Evolutionary conservation across 2,888 invertebrate genomes (phyloP).

Genomic region (Salticus scenicus): DNA sequence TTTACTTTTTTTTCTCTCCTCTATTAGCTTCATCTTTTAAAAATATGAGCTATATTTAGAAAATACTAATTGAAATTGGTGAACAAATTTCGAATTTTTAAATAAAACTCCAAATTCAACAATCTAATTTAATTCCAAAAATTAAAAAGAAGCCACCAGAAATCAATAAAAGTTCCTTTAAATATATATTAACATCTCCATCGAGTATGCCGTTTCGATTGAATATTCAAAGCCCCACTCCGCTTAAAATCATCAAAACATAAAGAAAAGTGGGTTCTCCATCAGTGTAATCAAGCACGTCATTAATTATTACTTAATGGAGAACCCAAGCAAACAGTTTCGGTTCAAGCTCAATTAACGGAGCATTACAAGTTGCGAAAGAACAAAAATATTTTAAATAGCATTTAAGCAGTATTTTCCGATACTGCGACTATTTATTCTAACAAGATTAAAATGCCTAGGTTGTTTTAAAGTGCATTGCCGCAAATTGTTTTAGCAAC

Average conservation of each 20-base stretch:
- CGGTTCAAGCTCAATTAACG: not conserved
- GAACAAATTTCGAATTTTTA: too few species aligned
- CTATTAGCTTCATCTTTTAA: too few species aligned
- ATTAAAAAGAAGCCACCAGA: too few species aligned
- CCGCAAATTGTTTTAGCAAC: slow-evolving; percentile 14
- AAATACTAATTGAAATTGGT: too few species aligned
- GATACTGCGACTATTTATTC: not conserved
- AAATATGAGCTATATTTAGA: too few species aligned
- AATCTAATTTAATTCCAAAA: too few species aligned
- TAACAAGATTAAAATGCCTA: not conserved
- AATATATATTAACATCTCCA: too few species aligned
- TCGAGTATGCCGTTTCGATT: too few species aligned
- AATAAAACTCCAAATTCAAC: too few species aligned
- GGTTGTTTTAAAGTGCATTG: not conserved
- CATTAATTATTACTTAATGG: slow-evolving; percentile 15
- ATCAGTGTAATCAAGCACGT: not conserved
- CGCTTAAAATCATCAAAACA: not conserved
- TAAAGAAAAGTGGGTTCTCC: not conserved
- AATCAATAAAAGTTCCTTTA: too few species aligned
- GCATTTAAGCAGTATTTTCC: not conserved
- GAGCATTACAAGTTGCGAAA: not conserved
- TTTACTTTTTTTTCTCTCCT: too few species aligned
- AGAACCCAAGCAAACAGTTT: not conserved
- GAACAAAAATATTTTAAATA: slow-evolving; percentile 1
- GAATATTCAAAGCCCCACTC: not conserved